Base-by-base conservation (phyloP, 1,140 invertebrate species). In the Heliconius eleuchia region DNA sequence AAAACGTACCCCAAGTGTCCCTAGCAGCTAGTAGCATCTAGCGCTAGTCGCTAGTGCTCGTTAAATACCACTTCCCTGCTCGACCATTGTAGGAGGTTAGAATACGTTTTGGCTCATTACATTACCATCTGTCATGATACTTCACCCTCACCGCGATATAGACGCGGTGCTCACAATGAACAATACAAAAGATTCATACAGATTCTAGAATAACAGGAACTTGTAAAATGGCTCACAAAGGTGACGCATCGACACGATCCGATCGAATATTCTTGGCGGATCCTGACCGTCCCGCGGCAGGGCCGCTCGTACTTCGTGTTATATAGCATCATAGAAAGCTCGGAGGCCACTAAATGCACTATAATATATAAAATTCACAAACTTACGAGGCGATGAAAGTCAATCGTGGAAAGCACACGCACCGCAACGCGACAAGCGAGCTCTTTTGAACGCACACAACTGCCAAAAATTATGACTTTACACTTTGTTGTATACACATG, bases 381-480 rank as follows among this genome's bases (percentile, higher is more conserved):
- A 94, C 92, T 94, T 94, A 94, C 92, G 91, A 94, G 91, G 89
- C 91, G 91, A 90, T 88, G 91, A 93, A 92, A 93, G 91, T 92
- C 89, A 92, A 92, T 92, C 89, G 91, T 86, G 86, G 90, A 91
- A 90, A 89, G 89, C 88, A 92, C 91, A 92, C 89, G 91, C 86
- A 92, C 90, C 88, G 90, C 89, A 91, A 92, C 92, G 89, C 92
- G 92, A 94, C 90, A 91, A 91, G 88, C 90, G 86, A 91, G 86
- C 89, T 89, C 91, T 87, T 89, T 87, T 86, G 85, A 89, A 92
- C 91, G 84, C 84, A 85, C 82, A 83, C 84, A 82, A 85, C 84
- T 85, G 79, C 80, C 80, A 80, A 83, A 80, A 79, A 77, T 78
- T 79, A 50, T 78, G 74, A 78, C 77, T 78, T 74, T 75, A 83